These are phyloP conservation scores for Camponotus fellah DNA, from an alignment of 2,888 invertebrate species.

Conservation along the genomic window DNA sequence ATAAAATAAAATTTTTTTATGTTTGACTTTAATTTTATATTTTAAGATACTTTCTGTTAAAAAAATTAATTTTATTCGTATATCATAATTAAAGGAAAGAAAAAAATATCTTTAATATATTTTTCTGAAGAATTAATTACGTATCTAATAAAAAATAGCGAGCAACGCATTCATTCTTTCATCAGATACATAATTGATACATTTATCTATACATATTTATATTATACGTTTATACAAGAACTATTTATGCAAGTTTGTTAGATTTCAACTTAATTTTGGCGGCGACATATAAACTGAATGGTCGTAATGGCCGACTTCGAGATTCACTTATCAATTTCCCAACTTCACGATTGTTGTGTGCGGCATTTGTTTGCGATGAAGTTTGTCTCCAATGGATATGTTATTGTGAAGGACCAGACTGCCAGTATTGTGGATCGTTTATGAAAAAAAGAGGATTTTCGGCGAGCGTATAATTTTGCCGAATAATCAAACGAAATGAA, in stretches of 20 bases:
- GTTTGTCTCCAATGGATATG: conserved; percentile 82
- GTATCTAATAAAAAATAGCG: too few relatives aligned
- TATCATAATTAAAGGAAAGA: neutral
- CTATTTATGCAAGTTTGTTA: too few relatives aligned
- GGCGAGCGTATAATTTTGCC: conserved; percentile 28
- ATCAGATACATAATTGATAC: too few relatives aligned
- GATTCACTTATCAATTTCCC: conserved; percentile 79
- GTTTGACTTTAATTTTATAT: neutral
- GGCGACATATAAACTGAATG: neutral
- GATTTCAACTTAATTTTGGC: neutral
- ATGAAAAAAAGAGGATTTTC: conserved; percentile 12
- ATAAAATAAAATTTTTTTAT: neutral
- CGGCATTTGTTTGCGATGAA: conserved; percentile 85
- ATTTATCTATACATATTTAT: too few relatives aligned
- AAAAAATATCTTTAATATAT: too few relatives aligned
- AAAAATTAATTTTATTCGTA: conserved; percentile 5
- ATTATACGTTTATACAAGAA: too few relatives aligned
- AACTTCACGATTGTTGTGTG: conserved; percentile 85
- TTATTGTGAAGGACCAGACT: conserved; percentile 62
- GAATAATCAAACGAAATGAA: conserved; percentile 68
- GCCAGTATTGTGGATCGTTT: conserved; percentile 40
- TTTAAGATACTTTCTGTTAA: neutral
- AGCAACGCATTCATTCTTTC: too few relatives aligned
- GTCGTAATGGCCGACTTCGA: conserved; percentile 77
- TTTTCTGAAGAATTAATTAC: too few relatives aligned